These are phyloP conservation scores for Prorops nasuta DNA, from an alignment of 1,140 invertebrate genomes.

Conservation along the genomic window DNA sequence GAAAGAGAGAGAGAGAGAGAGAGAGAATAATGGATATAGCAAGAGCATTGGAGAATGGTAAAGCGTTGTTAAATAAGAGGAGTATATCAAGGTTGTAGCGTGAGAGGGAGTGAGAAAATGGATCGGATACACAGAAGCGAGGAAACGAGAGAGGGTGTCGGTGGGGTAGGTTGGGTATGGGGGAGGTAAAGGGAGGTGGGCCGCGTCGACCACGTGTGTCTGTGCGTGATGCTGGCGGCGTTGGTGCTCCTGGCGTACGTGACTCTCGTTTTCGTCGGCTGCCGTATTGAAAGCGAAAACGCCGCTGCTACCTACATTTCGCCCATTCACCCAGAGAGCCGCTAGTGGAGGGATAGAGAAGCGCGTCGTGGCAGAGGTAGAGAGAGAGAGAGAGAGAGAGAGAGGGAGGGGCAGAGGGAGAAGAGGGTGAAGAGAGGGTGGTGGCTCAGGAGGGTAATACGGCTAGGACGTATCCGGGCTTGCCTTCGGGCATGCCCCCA, in stretches of 20 bases:
- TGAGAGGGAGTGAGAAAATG: too few relatives aligned
- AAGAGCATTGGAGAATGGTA: too few relatives aligned
- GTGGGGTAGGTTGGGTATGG: slow-evolving; percentile 15
- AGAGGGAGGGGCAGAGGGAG: slow-evolving; percentile 1
- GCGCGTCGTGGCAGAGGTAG: slow-evolving; percentile 5
- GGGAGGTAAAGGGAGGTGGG: too few relatives aligned
- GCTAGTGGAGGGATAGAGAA: neutral
- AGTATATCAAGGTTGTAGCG: too few relatives aligned
- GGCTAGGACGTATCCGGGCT: too few relatives aligned
- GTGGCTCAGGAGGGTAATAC: too few relatives aligned
- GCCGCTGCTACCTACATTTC: slow-evolving; percentile 54
- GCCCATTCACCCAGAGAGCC: slow-evolving; percentile 52
- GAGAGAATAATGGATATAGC: too few relatives aligned
- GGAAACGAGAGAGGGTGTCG: slow-evolving; percentile 4
- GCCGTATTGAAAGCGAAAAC: slow-evolving; percentile 55
- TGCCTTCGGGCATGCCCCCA: too few relatives aligned
- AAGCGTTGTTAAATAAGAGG: too few relatives aligned
- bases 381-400: slow-evolving; percentile 15
- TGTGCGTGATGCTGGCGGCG: slow-evolving; percentile 39
- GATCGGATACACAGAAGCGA: slow-evolving; percentile 1
- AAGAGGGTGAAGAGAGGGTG: too few relatives aligned
- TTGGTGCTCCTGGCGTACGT: slow-evolving; percentile 45
- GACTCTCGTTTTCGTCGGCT: slow-evolving; percentile 55
- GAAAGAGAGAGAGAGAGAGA: slow-evolving; percentile 7
- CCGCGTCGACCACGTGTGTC: slow-evolving; percentile 25